Evolutionary conservation across 1,140 invertebrate species (phyloP).

Genomic region (Liolophura sinensis): DNA sequence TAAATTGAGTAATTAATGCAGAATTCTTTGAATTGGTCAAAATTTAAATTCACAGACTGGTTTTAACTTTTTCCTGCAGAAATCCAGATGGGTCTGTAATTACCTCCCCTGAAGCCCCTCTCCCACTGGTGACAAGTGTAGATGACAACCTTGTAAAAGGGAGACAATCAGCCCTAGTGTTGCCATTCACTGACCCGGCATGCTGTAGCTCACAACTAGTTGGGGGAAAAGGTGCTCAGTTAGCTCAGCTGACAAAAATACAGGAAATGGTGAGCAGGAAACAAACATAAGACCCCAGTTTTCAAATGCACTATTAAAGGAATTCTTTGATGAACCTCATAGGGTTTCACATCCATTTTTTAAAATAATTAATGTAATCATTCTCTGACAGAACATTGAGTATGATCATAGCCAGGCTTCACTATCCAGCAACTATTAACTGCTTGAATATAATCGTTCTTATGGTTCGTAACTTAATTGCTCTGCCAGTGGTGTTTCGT

Average conservation of each 20-base stretch:
- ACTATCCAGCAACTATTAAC: no score
- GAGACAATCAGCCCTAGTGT: conserved; percentile 37
- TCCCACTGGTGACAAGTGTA: conserved; percentile 27
- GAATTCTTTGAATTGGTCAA: no score
- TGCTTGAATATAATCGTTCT: no score
- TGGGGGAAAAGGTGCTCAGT: conserved; percentile 74
- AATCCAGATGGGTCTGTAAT: conserved; percentile 31
- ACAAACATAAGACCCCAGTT: background rate
- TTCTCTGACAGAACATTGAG: no score
- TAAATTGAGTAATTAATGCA: no score
- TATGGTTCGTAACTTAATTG: no score
- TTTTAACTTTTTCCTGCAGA: conserved; percentile 22
- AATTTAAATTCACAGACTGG: no score
- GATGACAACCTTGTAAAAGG: conserved; percentile 10
- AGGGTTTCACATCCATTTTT: no score
- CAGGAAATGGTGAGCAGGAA: conserved; percentile 37
- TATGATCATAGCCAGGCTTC: no score
- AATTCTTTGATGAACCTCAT: background rate
- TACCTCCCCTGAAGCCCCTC: conserved; percentile 8
- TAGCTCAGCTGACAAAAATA: conserved; percentile 66
- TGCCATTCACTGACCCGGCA: conserved; percentile 57
- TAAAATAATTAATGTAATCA: no score
- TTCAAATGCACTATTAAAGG: background rate
- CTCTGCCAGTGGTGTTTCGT: no score
- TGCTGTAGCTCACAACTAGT: conserved; percentile 63